These are phyloP conservation scores for Vireo griseus DNA, from an alignment of 2,797 vertebrate species.

Conservation along the genomic window DNA sequence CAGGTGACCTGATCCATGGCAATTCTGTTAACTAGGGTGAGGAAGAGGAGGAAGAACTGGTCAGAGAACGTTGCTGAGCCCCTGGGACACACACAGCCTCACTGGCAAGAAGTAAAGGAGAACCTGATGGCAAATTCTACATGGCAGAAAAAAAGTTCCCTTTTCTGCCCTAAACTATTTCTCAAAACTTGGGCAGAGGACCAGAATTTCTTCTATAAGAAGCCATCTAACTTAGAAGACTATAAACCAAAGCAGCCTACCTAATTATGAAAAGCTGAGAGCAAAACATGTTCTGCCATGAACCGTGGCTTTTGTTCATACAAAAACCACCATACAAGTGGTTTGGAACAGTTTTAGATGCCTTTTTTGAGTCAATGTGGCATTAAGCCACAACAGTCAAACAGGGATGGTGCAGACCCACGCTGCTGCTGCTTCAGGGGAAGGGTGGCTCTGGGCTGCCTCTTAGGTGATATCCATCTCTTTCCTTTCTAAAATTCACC, in stretches of 20 bases:
- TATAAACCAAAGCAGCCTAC: neutral
- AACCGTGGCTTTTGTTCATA: neutral
- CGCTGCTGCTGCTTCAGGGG: neutral
- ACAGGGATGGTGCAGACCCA: neutral
- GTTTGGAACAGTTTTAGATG: slow-evolving; percentile 26
- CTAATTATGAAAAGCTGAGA: neutral
- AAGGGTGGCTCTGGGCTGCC: neutral
- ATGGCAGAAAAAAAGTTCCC: neutral
- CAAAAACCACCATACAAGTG: neutral
- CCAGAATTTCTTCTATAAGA: slow-evolving; percentile 1
- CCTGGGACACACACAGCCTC: neutral
- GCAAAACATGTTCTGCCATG: slow-evolving; percentile 27
- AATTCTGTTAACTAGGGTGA: neutral
- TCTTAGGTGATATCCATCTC: neutral
- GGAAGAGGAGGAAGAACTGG: neutral
- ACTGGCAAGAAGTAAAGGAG: neutral
- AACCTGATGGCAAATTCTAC: neutral
- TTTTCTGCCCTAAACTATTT: neutral
- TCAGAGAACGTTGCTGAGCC: neutral
- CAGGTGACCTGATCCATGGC: neutral
- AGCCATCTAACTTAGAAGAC: neutral
- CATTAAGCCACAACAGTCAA: neutral
- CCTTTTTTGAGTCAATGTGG: slow-evolving; percentile 1
- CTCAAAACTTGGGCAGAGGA: neutral
- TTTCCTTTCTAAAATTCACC: neutral